Base-by-base conservation (phyloP, 1,140 invertebrate species). In the Latrodectus geometricus region DNA sequence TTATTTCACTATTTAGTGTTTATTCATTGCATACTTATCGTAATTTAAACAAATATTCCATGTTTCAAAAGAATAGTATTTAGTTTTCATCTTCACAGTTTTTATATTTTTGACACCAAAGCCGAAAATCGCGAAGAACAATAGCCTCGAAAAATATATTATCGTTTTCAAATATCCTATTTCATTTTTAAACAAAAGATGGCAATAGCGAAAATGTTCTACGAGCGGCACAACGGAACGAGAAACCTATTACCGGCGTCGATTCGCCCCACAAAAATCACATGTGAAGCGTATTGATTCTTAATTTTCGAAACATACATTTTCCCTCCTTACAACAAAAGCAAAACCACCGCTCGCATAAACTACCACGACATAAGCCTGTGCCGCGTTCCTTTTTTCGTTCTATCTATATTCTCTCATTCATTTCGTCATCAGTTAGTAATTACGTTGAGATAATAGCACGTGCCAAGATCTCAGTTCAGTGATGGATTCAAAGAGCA, bases 391-490 rank as follows among this genome's bases (percentile, higher is more conserved):
- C 69, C 61, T 70, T 70, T 48, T 49, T 66, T 65, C 76, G 35
- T 49, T 50, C 56, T 50, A n/a, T 11, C 14, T 49, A 35, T 35
- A 35, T 35, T 35, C 35, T 35, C 14, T 49, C 74, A 54, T 76
- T 76, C 54, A 3, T 23, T 76, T 20, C 68, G 70, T 81, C 68
- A 81, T 72, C 78, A 83, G 80, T 68, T 66, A 65, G 69, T 83
- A 83, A 83, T 83, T 83, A 83, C 80, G 80, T 21, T 65, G 80
- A 74, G 80, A 83, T 83, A 83, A 83, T 83, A 83, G 80, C 80
- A 74, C 35, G n/a, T 74, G 70, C 80, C 21, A 17, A 52, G n/a
- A 11, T 49, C 56, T 17, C 54, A 35, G 15, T 48, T 70, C 66
- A 49, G 20, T 81, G 80, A 83, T 83, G 80, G 80, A 83, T 83